Percentiles rank a stretch among this genome's conserved stretches.
Conservation (phyloP, 2,797 vertebrate genomes). For the Adrianichthys oophorus region DNA sequence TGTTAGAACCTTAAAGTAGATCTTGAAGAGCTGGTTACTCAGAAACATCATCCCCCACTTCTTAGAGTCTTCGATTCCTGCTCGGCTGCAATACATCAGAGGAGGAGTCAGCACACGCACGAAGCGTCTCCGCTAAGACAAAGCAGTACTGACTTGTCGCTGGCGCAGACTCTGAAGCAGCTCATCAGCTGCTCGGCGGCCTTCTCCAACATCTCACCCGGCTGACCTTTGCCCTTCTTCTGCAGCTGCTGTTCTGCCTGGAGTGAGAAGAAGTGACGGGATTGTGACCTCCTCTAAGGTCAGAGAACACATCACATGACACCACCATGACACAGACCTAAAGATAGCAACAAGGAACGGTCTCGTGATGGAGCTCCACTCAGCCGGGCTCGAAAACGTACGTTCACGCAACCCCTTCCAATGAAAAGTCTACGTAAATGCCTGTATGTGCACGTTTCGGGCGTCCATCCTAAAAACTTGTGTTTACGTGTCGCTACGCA, state of each 20-base stretch:
- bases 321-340: too few species aligned
- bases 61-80: conserved; percentile 94
- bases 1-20: conserved; percentile 93
- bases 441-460: too few species aligned
- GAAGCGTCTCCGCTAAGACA: neutral
- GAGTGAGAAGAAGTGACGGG: neutral
- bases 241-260: conserved; percentile 94
- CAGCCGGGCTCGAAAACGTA: too few species aligned
- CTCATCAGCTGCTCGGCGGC: conserved; percentile 95
- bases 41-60: conserved; percentile 99
- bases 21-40: conserved; percentile 97
- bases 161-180: conserved; percentile 96
- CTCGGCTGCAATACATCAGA: conserved; percentile 77
- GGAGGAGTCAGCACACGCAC: neutral
- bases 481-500: too few species aligned
- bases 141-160: conserved; percentile 90
- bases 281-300: neutral
- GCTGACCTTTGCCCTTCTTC: conserved; percentile 91
- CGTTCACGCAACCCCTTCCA: too few species aligned
- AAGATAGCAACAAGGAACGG: too few species aligned
- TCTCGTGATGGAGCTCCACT: too few species aligned
- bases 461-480: too few species aligned
- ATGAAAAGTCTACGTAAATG: too few species aligned
- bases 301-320: neutral
- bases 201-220: conserved; percentile 95